Base-by-base conservation (phyloP, 2,888 invertebrate species). In the Therioaphis trifolii region DNA sequence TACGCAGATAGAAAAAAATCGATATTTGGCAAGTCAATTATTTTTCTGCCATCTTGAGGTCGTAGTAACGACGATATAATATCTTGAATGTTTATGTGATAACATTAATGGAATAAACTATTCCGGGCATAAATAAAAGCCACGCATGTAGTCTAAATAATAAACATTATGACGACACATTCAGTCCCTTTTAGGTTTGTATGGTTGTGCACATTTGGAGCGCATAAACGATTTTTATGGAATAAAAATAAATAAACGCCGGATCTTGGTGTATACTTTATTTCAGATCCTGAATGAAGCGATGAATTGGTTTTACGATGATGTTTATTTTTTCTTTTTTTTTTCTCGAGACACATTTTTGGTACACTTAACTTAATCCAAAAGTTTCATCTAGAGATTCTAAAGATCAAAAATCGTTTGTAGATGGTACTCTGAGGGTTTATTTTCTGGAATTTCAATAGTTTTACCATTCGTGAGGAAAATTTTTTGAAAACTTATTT, bases 21-120 rank as follows among this genome's bases (percentile, higher is more conserved):
- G 43, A 11, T 52, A 72, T 72, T 72, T 72, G 35, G 35, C 29
- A 14, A 35, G 52, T 35, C 72, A n/a, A 35, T n/a, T 52, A 52
- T 29, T 72, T 29, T 52, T 29, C 27, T 55, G 21, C 12, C 21
- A 11, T 58, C 9, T 58, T 21, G 21, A 21, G 58, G 21, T 58
- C 7, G 7, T 35, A 35, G 7, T 35, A 35, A 35, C 35, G 35
- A 35, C 3, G 3, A 35, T 35, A 35, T 7, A n/a, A 35, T 58
- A 58, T 58, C 21, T 21, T 11, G 12, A 21, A 21, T 9, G 24
- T 24, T 5, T 24, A 21, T 24, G 12, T 46, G 21, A 21, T 52
- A 18, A 58, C 9, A 24, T 12, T 58, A 21, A 58, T 24, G 3
- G 55, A 58, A 11, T 71, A 71, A 5, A 69, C 18, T 46, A 24